phyloP scores from a whole-genome alignment of 2,113 vertebrate genomes.

The Tetrax tetrax region DNA sequence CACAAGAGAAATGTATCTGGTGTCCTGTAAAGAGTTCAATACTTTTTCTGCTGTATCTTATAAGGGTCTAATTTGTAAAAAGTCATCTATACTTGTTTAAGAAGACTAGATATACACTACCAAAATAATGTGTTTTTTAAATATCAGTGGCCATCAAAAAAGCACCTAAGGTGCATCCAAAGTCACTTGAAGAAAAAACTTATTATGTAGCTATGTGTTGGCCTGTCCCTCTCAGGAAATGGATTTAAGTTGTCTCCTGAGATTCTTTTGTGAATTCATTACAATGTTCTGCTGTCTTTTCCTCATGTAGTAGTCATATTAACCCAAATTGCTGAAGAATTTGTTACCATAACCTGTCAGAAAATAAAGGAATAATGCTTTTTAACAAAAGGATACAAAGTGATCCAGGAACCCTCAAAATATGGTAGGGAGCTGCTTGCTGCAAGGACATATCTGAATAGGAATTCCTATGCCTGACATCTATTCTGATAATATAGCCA shows the following conservation, averaged over 20 bases:
- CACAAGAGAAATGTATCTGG: background rate
- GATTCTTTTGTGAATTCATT: background rate
- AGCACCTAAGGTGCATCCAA: background rate
- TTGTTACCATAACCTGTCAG: background rate
- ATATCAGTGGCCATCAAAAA: background rate
- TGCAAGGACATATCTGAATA: background rate
- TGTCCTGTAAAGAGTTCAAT: background rate
- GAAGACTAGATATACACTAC: background rate
- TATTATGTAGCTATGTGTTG: background rate
- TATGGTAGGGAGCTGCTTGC: background rate
- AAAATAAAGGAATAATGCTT: background rate
- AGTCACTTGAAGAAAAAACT: background rate
- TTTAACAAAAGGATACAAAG: background rate
- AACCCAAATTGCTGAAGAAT: background rate
- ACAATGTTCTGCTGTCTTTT: background rate
- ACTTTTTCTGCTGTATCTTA: background rate
- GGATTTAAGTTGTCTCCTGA: background rate
- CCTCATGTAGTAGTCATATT: background rate
- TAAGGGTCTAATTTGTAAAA: background rate
- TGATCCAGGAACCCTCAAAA: background rate
- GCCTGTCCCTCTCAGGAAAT: background rate
- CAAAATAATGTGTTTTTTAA: background rate
- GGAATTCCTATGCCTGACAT: background rate
- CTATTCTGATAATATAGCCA: background rate
- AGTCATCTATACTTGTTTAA: background rate